Percentiles rank a stretch among this genome's conserved stretches.
These are phyloP conservation scores for Zoanthus gigantus DNA, from an alignment of 92 coral and sea anemone genomes.

Conservation along the genomic window DNA sequence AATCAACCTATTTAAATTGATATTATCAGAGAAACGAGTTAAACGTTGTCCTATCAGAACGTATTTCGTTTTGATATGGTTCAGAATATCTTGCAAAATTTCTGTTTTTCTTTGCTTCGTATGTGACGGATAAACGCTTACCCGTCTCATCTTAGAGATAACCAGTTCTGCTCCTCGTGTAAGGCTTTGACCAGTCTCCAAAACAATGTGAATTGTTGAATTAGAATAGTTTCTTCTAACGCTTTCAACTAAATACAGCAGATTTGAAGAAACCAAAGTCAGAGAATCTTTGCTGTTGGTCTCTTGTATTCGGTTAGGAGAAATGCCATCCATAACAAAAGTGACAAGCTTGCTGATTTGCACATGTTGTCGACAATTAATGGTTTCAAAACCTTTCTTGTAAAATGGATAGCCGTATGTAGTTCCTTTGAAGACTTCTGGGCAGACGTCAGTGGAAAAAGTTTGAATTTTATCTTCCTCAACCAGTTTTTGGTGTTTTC, in stretches of 20 bases:
- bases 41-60: slow-evolving; percentile 77
- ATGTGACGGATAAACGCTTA: not conserved
- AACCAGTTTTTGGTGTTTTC: slow-evolving; percentile 12
- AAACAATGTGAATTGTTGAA: slow-evolving; percentile 27
- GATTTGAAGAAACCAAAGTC: slow-evolving; percentile 5
- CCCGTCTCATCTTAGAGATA: slow-evolving; percentile 1
- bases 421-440: slow-evolving; percentile 82
- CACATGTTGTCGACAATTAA: slow-evolving; percentile 58
- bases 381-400: slow-evolving; percentile 78
- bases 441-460: slow-evolving; percentile 71
- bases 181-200: not conserved
- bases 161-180: slow-evolving; percentile 22
- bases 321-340: slow-evolving; percentile 80
- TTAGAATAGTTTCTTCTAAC: slow-evolving; percentile 10
- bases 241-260: slow-evolving; percentile 54
- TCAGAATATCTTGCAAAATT: slow-evolving; percentile 59
- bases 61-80: slow-evolving; percentile 73
- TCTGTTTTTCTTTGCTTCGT: slow-evolving; percentile 38
- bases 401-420: slow-evolving; percentile 88
- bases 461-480: slow-evolving; percentile 43
- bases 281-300: slow-evolving; percentile 42
- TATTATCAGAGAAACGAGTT: slow-evolving; percentile 70
- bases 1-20: slow-evolving; percentile 70
- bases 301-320: slow-evolving; percentile 25
- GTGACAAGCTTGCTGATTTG: slow-evolving; percentile 70